Percentiles rank a stretch among this genome's conserved stretches.
These are phyloP conservation scores for Campylomormyrus numenius DNA, from an alignment of 2,113 vertebrate species.

Conservation along the genomic window DNA sequence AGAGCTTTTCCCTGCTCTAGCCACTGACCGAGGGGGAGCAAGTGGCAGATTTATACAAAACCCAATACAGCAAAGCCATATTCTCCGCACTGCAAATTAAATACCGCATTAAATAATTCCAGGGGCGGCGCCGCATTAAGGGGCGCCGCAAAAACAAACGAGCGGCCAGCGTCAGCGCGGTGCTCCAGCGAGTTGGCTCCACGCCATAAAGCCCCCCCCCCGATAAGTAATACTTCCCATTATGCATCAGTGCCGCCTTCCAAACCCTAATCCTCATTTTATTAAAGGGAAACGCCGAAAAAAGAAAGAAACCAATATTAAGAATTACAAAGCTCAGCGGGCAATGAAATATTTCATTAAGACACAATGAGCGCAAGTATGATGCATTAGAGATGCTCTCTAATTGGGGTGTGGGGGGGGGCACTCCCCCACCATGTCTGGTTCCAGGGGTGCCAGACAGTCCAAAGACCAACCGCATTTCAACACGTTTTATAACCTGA, in stretches of 20 bases:
- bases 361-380: slow-evolving; percentile 14
- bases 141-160: not conserved
- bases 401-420: not conserved
- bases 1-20: not conserved
- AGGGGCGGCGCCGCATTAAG: not conserved
- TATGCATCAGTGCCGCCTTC: slow-evolving; percentile 20
- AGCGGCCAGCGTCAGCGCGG: not conserved
- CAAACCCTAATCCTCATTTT: slow-evolving; percentile 52
- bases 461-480: not conserved
- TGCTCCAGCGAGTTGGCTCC: not conserved
- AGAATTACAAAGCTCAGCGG: slow-evolving; percentile 41
- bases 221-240: slow-evolving; percentile 31
- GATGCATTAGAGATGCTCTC: not conserved
- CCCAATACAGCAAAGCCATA: not conserved
- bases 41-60: slow-evolving; percentile 4
- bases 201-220: not conserved
- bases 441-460: not conserved
- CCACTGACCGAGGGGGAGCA: not conserved
- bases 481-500: not conserved
- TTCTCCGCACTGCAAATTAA: not conserved
- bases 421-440: not conserved
- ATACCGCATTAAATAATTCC: not conserved
- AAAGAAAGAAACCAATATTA: slow-evolving; percentile 38
- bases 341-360: slow-evolving; percentile 47
- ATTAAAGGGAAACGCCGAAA: slow-evolving; percentile 53